Percentiles rank a stretch among this genome's conserved stretches.
These are phyloP conservation scores for Pollachius pollachius DNA, from an alignment of 2,113 vertebrate genomes.

Conservation along the genomic window DNA sequence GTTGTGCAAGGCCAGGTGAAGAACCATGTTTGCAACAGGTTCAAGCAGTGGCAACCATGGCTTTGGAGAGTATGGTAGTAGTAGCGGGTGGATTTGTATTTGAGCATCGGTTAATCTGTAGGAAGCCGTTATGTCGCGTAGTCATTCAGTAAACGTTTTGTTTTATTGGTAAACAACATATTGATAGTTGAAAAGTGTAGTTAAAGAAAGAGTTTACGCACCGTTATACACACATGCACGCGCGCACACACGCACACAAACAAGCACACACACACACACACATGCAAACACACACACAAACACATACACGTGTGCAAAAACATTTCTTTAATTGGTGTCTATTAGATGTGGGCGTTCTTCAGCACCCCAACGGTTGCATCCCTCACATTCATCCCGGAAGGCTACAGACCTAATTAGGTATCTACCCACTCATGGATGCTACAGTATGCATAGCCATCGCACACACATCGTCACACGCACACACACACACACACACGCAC, in stretches of 20 bases:
- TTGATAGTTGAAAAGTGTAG: too few relatives aligned
- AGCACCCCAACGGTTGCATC: constrained; percentile 17
- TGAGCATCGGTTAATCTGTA: too few relatives aligned
- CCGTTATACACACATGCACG: background rate
- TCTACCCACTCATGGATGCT: constrained; percentile 29
- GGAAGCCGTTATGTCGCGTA: too few relatives aligned
- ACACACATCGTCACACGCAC: background rate
- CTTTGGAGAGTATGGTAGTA: too few relatives aligned
- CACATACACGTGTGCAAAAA: background rate
- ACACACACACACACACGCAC: background rate
- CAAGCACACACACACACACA: background rate
- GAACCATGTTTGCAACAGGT: too few relatives aligned
- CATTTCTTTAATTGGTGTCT: constrained; percentile 30
- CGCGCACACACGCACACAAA: background rate
- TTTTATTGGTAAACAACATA: too few relatives aligned
- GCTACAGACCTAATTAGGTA: constrained; percentile 40
- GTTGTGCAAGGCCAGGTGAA: too few relatives aligned
- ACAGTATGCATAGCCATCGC: constrained; percentile 5
- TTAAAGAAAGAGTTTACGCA: too few relatives aligned
- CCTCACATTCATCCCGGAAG: constrained; percentile 29
- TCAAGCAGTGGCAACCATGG: too few relatives aligned
- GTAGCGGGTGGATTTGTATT: too few relatives aligned
- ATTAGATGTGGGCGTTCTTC: constrained; percentile 24
- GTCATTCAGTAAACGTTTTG: too few relatives aligned
- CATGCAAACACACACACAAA: background rate